Evolutionary conservation across 2,113 vertebrate genomes (phyloP).

Genomic region (Charadrius vociferus): DNA sequence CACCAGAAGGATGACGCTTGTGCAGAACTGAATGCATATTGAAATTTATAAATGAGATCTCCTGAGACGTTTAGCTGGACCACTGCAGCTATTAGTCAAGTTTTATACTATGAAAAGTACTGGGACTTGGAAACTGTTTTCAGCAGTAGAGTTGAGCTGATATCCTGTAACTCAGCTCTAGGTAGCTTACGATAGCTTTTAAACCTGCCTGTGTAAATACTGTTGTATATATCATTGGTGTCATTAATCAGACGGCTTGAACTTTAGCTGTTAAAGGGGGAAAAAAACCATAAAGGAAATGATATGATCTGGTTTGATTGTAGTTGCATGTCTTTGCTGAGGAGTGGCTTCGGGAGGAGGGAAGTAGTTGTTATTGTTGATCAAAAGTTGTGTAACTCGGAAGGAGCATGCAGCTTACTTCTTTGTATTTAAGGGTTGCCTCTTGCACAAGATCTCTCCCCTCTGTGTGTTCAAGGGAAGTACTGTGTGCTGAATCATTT

Average conservation of each 20-base stretch:
- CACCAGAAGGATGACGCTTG: background rate
- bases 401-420: background rate
- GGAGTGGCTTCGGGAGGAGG: constrained; percentile 23
- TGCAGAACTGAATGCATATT: background rate
- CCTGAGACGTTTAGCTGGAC: background rate
- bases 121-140: background rate
- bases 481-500: constrained; percentile 30
- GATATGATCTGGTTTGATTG: background rate
- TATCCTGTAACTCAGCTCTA: background rate
- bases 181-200: background rate
- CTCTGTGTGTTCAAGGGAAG: background rate
- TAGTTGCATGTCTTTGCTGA: constrained; percentile 29
- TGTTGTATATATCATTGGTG: background rate
- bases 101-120: background rate
- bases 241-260: constrained; percentile 27
- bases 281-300: background rate
- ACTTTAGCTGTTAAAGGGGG: background rate
- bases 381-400: background rate
- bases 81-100: background rate
- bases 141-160: background rate
- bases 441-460: background rate
- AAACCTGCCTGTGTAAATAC: background rate
- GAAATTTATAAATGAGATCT: background rate
- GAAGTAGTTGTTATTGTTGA: constrained; percentile 44
- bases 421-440: background rate